Evolutionary conservation across 1,140 invertebrate species (phyloP).

Genomic region (Cyclina sinensis): DNA sequence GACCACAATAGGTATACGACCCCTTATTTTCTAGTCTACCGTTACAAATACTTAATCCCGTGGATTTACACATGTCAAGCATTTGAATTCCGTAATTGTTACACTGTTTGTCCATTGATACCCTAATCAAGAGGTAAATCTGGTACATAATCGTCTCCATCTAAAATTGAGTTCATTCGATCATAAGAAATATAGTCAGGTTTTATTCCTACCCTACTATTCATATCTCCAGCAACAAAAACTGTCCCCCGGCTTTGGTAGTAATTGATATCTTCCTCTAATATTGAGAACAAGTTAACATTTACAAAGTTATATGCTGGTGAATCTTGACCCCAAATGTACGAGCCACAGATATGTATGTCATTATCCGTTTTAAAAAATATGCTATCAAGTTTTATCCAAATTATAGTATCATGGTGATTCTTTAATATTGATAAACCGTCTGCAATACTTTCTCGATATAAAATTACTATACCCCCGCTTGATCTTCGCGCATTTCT

Average conservation of each 20-base stretch:
- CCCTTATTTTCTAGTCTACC: neutral
- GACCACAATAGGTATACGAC: neutral
- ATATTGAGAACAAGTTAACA: neutral
- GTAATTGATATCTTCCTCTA: conserved; percentile 15
- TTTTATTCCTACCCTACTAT: neutral
- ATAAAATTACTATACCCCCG: conserved; percentile 13
- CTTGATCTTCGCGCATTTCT: neutral
- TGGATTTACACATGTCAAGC: conserved; percentile 25
- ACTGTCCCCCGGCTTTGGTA: neutral
- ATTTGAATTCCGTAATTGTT: neutral
- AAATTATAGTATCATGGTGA: conserved; percentile 33
- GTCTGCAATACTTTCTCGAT: neutral
- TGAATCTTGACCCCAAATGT: conserved; percentile 25
- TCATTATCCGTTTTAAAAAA: conserved; percentile 9
- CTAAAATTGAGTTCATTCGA: neutral
- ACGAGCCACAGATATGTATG: conserved; percentile 11
- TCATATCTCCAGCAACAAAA: conserved; percentile 12
- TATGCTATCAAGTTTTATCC: conserved; percentile 6
- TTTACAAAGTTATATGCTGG: conserved; percentile 26
- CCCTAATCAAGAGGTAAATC: neutral
- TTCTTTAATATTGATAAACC: conserved; percentile 5
- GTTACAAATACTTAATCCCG: conserved; percentile 12
- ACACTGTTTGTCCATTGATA: neutral
- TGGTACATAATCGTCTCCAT: conserved; percentile 33
- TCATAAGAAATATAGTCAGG: conserved; percentile 23